Evolutionary conservation across 2,113 vertebrate genomes (phyloP).

Genomic region (Syngnathus scovelli): DNA sequence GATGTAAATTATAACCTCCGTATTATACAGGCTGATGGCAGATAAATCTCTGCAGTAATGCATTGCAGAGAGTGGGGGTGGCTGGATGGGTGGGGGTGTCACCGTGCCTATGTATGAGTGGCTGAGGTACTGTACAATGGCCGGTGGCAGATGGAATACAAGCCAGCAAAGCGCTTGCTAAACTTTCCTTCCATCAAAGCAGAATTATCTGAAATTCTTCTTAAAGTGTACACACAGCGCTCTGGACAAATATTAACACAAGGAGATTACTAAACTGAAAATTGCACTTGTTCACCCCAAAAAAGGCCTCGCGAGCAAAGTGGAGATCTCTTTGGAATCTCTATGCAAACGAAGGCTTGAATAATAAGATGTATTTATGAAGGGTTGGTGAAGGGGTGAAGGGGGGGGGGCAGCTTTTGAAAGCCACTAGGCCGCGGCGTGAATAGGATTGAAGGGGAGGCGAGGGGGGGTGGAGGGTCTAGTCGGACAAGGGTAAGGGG

Average conservation of each 20-base stretch:
- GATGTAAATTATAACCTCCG: constrained; percentile 76
- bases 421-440: constrained; percentile 71
- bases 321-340: constrained; percentile 71
- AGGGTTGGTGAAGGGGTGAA: constrained; percentile 68
- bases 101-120: constrained; percentile 35
- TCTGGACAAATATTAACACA: constrained; percentile 68
- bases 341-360: constrained; percentile 75
- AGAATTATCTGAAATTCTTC: constrained; percentile 22
- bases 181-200: constrained; percentile 32
- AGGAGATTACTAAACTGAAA: constrained; percentile 63
- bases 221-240: constrained; percentile 39
- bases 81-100: constrained; percentile 13
- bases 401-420: constrained; percentile 69
- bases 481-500: constrained; percentile 42
- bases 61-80: constrained; percentile 51
- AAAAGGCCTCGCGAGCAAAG: constrained; percentile 63
- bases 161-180: constrained; percentile 47
- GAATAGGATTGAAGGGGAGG: constrained; percentile 64
- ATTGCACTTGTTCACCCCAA: constrained; percentile 64
- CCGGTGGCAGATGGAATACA: constrained; percentile 60
- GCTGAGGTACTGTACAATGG: constrained; percentile 58
- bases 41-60: constrained; percentile 75
- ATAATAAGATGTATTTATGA: constrained; percentile 86
- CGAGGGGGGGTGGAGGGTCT: constrained; percentile 16
- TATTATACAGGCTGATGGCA: constrained; percentile 70